phyloP scores from a whole-genome alignment of 2,797 vertebrate genomes.

The Balearica regulorum region DNA sequence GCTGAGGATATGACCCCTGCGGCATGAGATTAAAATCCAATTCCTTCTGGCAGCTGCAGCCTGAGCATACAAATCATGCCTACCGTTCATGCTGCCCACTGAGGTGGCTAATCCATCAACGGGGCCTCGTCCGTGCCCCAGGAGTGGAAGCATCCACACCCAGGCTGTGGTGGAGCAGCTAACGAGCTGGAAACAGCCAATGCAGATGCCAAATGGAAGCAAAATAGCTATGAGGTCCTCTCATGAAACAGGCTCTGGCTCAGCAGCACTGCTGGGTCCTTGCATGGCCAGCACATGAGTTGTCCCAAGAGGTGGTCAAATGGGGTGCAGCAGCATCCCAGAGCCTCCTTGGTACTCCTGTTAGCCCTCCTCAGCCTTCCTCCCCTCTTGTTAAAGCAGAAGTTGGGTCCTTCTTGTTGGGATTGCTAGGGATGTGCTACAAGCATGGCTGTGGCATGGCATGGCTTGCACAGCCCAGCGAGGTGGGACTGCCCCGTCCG shows the following conservation, averaged over 20 bases:
- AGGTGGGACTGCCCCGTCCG: rapidly evolving
- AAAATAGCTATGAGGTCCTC: not conserved
- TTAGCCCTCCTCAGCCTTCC: not conserved
- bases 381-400: not conserved
- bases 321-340: not conserved
- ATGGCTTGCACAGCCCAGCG: not conserved
- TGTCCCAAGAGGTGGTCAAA: not conserved
- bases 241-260: not conserved
- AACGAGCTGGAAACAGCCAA: constrained; percentile 10
- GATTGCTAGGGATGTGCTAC: not conserved
- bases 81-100: not conserved
- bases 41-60: not conserved
- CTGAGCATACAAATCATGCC: not conserved
- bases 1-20: not conserved
- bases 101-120: constrained; percentile 33
- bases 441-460: rapidly evolving
- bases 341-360: not conserved
- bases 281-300: rapidly evolving
- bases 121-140: not conserved
- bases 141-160: constrained; percentile 25
- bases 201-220: not conserved
- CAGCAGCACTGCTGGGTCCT: not conserved
- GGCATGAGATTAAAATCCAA: not conserved
- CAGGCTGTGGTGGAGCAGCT: not conserved
- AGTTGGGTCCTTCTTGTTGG: not conserved